Base-by-base conservation (phyloP, 2,888 invertebrate species). In the Netelia melanura region DNA sequence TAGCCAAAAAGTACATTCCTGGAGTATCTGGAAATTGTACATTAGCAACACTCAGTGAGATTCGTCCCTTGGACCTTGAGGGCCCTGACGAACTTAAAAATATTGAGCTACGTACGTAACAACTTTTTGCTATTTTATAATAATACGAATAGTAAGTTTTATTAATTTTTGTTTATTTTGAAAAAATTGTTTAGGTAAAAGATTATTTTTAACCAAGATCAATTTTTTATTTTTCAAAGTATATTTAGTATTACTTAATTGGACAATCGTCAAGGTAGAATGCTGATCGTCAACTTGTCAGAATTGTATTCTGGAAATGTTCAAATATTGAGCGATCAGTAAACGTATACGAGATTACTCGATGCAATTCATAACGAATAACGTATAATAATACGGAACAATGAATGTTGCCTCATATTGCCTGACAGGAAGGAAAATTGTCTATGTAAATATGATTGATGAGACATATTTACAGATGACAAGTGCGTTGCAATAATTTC, bases 41-140 rank as follows among this genome's bases (percentile, higher is more conserved):
- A 43, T 87, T 92, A 58, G 88, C 91, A 52, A 91, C 90, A 8
- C 70, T 92, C 2, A 89, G 87, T 64, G 86, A 91, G 23, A 89
- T 93, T 81, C 87, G 80, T 70, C 90, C 90, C 17, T 65, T 89
- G 44, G 91, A 90, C 80, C 72, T 83, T 1, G 91, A 89, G 25
- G 83, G 84, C 25, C 72, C 87, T 2, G 83, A 84, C 6, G 72
- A 82, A 21, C 62, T 86, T 21, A 81, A 84, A 65, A 85, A 81
- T 5, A 52, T 30, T 52, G 89, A 89, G 10, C 85, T 86, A 80
- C 88, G 91, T 91, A 90, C 71, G 81, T 2, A 71, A 62, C 3
- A 8, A 2, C 11, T 9, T 62, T 9, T 11, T 62, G 14, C 9
- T 56, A 56, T 56, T 17, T 56, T 11, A 48, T 48, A 48, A 14